Evolutionary conservation across 2,888 invertebrate species (phyloP), one percentile per base, ranked within the genome.

Genomic region (Xanthia togata): DNA sequence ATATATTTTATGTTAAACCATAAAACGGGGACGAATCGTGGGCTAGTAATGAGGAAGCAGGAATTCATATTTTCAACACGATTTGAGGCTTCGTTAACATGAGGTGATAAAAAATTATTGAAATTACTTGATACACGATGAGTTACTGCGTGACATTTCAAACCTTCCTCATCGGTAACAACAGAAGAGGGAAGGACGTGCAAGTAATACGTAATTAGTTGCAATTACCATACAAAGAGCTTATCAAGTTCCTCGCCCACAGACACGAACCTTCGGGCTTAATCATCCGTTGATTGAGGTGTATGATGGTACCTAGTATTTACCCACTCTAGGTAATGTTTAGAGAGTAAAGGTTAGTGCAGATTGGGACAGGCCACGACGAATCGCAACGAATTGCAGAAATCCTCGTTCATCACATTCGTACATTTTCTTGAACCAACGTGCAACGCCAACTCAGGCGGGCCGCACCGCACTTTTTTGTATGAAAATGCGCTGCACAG

Each of bases 151-250:
- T 79, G 82, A 70, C 79, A 87, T 86, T 86, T 74, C 72, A 67
- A 76, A 75, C 64, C 73, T 80, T 82, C 88, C 79, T 83, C 75
- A 47, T 70, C 63, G 63, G 63, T 60, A 60, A 67, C 71, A 67
- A 73, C 80, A 65, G 74, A 55, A 65, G 74, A 55, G 71, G 63
- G 70, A 80, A 82, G 88, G 79, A 31, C 81, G 44, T 82, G 79
- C 76, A 68, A 76, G 88, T 86, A 88, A 87, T 88, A 84, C 85
- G 79, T 79, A 91, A 88, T 89, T 82, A 82, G 63, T 70, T 57
- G 57, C 75, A 78, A 93, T 93, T 93, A 90, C 85, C 93, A 93
- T 93, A 93, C 94, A 93, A 93, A 91, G 90, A 86, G 83, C 72
- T 80, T 81, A 78, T 83, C 84, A 67, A 47, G 83, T 65, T 82